Percentiles rank a stretch among this genome's conserved stretches.
Conservation (phyloP, 2,888 invertebrate genomes). For the Galerucella calmariensis region DNA sequence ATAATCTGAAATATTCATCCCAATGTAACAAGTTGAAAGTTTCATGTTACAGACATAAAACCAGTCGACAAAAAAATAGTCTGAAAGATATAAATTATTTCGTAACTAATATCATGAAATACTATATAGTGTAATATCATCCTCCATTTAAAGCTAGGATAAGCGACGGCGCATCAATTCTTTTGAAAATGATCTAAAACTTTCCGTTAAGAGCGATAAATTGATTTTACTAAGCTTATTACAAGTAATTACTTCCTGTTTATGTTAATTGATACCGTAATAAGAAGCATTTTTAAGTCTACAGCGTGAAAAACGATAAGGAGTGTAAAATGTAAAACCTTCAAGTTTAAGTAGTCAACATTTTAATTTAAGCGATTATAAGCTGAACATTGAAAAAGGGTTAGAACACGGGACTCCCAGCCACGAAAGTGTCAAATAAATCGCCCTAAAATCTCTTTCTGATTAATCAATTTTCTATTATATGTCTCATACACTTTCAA, state of each 20-base stretch:
- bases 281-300: neutral
- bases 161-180: neutral
- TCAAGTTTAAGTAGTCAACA: no score
- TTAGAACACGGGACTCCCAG: no score
- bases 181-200: conserved; percentile 1
- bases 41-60: neutral
- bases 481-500: no score
- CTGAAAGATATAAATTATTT: neutral
- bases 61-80: neutral
- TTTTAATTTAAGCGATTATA: no score
- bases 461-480: no score
- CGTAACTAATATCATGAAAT: conserved; percentile 1
- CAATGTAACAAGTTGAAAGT: neutral
- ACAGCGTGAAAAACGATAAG: neutral
- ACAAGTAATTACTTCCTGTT: neutral
- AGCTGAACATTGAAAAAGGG: no score
- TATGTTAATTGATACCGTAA: neutral
- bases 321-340: neutral
- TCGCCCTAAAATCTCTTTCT: no score
- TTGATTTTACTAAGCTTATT: conserved; percentile 11
- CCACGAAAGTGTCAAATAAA: no score
- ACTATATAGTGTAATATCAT: neutral
- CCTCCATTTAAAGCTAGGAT: neutral
- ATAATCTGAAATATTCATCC: neutral
- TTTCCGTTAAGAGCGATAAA: conserved; percentile 7